Evolutionary conservation across 1,140 invertebrate species (phyloP).

Genomic region (Cydia strobilella): DNA sequence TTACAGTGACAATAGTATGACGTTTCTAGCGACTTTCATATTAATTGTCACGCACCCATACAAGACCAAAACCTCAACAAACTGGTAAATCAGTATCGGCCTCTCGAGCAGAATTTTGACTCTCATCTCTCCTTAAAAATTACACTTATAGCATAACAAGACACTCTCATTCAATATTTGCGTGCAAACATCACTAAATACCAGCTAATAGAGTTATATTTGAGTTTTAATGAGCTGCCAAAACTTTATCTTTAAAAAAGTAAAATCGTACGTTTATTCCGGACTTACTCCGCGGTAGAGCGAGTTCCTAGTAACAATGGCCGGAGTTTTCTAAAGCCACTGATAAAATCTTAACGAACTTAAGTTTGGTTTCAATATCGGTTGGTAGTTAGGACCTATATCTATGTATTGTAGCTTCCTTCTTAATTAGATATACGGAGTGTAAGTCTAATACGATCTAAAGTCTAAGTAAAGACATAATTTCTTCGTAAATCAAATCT

Average conservation of each 20-base stretch:
- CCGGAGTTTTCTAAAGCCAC: neutral
- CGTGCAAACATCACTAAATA: no score
- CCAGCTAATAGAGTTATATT: neutral
- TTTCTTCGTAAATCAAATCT: no score
- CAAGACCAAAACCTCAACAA: no score
- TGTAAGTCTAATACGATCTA: neutral
- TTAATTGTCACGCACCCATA: no score
- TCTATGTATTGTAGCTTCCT: neutral
- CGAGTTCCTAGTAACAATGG: neutral
- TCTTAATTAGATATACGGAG: neutral
- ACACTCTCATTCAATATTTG: no score
- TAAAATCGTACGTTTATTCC: neutral
- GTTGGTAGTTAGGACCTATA: neutral
- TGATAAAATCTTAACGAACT: constrained; percentile 12
- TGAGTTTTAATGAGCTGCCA: neutral
- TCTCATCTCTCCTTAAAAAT: no score
- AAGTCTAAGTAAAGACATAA: no score
- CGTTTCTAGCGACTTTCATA: no score
- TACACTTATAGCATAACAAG: no score
- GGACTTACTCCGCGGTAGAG: neutral
- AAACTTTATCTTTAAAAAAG: neutral
- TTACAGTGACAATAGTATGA: no score
- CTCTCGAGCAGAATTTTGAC: no score
- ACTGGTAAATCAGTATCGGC: no score
- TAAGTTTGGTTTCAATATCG: neutral